These are phyloP conservation scores for Lasioglossum malachurum DNA, from an alignment of 2,888 invertebrate species.

Conservation along the genomic window DNA sequence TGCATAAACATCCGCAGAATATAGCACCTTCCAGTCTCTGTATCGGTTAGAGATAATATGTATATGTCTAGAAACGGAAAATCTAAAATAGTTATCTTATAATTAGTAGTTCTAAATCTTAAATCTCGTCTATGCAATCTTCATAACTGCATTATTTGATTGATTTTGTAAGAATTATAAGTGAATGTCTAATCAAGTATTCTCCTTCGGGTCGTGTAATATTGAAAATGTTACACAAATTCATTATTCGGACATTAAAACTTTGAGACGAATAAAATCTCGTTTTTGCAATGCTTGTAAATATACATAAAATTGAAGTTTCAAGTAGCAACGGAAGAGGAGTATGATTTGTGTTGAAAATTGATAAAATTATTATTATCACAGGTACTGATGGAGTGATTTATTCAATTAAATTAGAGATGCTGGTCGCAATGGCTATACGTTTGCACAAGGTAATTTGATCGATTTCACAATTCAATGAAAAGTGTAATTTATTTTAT, in stretches of 20 bases:
- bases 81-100: background rate
- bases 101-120: conserved; percentile 4
- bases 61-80: background rate
- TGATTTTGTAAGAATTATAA: background rate
- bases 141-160: background rate
- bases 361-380: background rate
- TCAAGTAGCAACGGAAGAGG: background rate
- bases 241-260: background rate
- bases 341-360: background rate
- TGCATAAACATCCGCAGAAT: background rate
- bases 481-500: background rate
- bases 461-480: background rate
- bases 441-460: too few species aligned
- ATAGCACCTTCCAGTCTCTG: conserved; percentile 6
- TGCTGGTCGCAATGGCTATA: background rate
- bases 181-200: background rate
- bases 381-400: background rate
- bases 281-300: background rate
- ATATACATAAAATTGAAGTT: background rate
- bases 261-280: background rate
- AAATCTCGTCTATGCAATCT: conserved; percentile 3
- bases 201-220: background rate
- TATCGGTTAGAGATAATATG: background rate
- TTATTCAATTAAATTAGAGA: background rate
- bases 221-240: background rate